phyloP scores from a whole-genome alignment of 2,797 vertebrate species.

The Paedocypris micromegethes region DNA sequence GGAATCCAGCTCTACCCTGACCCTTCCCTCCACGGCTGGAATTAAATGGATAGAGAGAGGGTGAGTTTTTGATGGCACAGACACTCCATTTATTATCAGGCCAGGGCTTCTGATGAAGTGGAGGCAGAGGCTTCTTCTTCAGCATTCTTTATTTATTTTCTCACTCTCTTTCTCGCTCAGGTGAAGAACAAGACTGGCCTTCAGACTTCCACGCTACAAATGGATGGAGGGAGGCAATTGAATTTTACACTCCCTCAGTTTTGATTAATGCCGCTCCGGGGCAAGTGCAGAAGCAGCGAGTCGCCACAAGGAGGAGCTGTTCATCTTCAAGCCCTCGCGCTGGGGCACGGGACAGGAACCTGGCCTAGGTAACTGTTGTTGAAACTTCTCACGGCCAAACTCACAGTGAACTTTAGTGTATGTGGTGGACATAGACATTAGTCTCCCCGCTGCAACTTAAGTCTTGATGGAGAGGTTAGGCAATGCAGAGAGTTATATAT shows the following conservation, averaged over 20 bases:
- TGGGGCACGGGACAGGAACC: too few relatives aligned
- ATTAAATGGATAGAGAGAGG: conserved; percentile 88
- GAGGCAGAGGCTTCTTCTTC: conserved; percentile 73
- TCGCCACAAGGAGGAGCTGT: conserved; percentile 63
- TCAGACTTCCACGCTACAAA: conserved; percentile 89
- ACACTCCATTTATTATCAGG: conserved; percentile 95
- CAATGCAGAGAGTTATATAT: too few relatives aligned
- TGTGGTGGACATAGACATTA: too few relatives aligned
- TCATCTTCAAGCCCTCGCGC: conserved; percentile 12
- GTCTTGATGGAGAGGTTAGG: too few relatives aligned
- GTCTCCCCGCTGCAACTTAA: too few relatives aligned
- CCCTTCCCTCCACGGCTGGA: conserved; percentile 78
- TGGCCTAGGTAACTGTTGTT: too few relatives aligned
- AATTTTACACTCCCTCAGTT: conserved; percentile 93
- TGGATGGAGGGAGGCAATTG: conserved; percentile 97
- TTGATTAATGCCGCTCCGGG: conserved; percentile 83
- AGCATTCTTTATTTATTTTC: conserved; percentile 58
- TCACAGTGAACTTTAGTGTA: too few relatives aligned
- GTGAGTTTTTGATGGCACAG: conserved; percentile 89
- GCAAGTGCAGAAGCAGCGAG: conserved; percentile 44
- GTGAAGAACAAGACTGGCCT: conserved; percentile 87
- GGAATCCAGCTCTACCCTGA: conserved; percentile 80
- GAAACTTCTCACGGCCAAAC: too few relatives aligned
- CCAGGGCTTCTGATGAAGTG: conserved; percentile 89
- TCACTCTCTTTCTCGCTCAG: conserved; percentile 76